Conservation (phyloP, 2,888 invertebrate species). For the Steinernema scapterisci region DNA sequence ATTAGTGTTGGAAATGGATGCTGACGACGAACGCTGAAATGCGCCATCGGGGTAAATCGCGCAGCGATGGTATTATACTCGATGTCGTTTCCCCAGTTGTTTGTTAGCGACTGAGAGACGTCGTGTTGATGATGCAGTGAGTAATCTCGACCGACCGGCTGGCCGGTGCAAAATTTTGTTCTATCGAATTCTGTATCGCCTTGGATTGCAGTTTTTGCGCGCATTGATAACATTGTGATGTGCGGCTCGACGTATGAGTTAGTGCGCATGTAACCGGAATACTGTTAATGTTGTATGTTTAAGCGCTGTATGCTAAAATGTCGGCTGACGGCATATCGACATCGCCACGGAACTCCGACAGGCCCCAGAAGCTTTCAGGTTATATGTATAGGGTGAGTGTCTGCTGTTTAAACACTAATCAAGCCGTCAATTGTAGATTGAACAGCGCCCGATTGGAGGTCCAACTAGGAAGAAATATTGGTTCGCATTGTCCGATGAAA, state of each 20-base stretch:
- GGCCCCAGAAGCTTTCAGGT: neutral
- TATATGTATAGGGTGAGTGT: slow-evolving; percentile 10
- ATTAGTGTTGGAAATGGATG: too few species aligned
- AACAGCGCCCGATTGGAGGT: slow-evolving; percentile 41
- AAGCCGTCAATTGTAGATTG: slow-evolving; percentile 35
- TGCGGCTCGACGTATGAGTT: neutral
- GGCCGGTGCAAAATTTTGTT: too few species aligned
- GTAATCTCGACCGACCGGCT: too few species aligned
- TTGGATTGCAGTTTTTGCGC: too few species aligned
- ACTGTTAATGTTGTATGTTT: too few species aligned
- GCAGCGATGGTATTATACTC: too few species aligned
- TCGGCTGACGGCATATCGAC: neutral
- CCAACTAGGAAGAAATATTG: slow-evolving; percentile 50
- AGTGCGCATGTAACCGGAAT: neutral
- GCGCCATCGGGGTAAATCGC: too few species aligned
- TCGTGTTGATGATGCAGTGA: too few species aligned
- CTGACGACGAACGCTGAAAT: too few species aligned
- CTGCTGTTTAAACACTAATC: neutral
- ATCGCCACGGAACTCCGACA: neutral
- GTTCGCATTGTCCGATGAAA: slow-evolving; percentile 58
- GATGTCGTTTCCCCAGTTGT: too few species aligned
- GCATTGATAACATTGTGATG: neutral
- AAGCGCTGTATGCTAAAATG: neutral
- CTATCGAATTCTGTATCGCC: too few species aligned
- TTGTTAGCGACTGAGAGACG: too few species aligned